These are phyloP conservation scores for Scatophagus argus DNA, from an alignment of 2,113 vertebrate genomes.

Conservation along the genomic window DNA sequence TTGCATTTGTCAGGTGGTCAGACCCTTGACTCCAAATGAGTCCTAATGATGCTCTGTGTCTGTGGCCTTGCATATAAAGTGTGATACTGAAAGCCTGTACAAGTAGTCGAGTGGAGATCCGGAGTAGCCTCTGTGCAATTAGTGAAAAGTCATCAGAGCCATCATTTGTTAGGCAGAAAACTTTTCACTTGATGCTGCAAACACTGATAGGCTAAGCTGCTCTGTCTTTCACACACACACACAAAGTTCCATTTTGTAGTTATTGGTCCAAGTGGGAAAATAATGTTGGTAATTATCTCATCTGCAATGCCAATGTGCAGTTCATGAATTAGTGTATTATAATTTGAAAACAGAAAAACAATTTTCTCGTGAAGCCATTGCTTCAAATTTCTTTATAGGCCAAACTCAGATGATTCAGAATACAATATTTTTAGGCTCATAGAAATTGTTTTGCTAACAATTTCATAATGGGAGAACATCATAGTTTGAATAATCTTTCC, in stretches of 20 bases:
- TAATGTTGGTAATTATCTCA: conserved; percentile 40
- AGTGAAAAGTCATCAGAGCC: neutral
- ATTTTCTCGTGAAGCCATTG: neutral
- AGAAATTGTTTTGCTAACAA: conserved; percentile 3
- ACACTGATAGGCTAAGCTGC: neutral
- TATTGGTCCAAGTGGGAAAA: conserved; percentile 24
- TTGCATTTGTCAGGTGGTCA: too few relatives aligned
- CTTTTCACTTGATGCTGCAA: neutral
- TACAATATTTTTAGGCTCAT: conserved; percentile 1
- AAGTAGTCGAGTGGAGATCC: neutral
- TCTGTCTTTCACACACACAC: neutral
- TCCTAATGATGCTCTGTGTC: too few relatives aligned
- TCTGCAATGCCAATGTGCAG: conserved; percentile 24
- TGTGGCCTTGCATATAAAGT: too few relatives aligned
- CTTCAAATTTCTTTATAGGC: conserved; percentile 9
- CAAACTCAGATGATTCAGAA: conserved; percentile 11
- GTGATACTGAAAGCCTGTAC: too few relatives aligned
- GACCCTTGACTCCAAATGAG: too few relatives aligned
- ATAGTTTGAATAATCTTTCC: neutral
- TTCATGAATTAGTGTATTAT: conserved; percentile 23
- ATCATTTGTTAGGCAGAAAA: neutral
- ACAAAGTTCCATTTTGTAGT: conserved; percentile 20
- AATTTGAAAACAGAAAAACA: conserved; percentile 36
- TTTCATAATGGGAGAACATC: neutral
- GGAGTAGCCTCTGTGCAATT: neutral